phyloP scores from a whole-genome alignment of 1,140 invertebrate genomes.

The Heterodera carotae region DNA sequence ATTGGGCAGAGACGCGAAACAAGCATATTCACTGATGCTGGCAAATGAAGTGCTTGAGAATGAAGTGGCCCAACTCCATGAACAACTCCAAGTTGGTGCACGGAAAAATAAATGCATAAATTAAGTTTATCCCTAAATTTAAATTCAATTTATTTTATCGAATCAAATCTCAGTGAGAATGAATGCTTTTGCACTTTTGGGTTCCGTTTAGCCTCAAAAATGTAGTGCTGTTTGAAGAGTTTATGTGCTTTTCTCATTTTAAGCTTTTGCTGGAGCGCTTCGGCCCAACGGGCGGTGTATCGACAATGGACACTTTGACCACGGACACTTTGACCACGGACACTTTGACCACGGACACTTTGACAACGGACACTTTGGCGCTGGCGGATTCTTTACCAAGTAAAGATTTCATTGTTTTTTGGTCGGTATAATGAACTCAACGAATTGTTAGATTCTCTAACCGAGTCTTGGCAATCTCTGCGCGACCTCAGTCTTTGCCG shows the following conservation, averaged over 20 bases:
- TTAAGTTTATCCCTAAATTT: no score
- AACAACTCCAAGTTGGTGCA: conserved; percentile 76
- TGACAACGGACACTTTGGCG: no score
- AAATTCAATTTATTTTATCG: no score
- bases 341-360: no score
- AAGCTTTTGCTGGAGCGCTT: conserved; percentile 67
- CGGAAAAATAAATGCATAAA: no score
- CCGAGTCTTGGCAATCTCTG: conserved; percentile 82
- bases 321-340: no score
- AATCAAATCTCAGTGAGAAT: no score
- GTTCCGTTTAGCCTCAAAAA: no score
- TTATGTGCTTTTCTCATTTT: no score
- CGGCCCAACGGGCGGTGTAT: conserved; percentile 75
- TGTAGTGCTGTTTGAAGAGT: no score
- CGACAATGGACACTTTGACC: no score
- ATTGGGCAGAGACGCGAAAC: conserved; percentile 82
- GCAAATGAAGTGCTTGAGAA: conserved; percentile 92
- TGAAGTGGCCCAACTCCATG: conserved; percentile 87
- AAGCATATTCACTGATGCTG: conserved; percentile 79
- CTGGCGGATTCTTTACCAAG: no score
- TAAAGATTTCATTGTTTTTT: conserved; percentile 63
- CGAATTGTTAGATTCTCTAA: conserved; percentile 72
- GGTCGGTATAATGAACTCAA: conserved; percentile 71
- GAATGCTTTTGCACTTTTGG: conserved; percentile 85
- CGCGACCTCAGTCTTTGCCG: conserved; percentile 79